Conservation (phyloP, 2,888 invertebrate species). For the Incurvaria masculella region DNA sequence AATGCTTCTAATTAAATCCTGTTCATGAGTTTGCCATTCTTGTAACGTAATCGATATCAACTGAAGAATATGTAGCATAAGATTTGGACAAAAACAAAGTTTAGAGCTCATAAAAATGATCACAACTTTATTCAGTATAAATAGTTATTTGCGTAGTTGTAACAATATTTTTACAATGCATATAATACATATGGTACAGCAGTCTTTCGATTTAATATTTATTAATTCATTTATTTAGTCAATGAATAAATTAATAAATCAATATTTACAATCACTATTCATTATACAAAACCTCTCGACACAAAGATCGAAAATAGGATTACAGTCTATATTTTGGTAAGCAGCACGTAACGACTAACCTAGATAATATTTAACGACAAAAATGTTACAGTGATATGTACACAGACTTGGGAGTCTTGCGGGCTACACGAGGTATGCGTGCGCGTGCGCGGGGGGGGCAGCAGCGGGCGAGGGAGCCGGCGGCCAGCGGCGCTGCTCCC, state of each 20-base stretch:
- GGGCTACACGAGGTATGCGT: constrained; percentile 48
- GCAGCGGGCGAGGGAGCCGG: constrained; percentile 49
- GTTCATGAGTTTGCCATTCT: too few relatives aligned
- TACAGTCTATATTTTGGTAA: neutral
- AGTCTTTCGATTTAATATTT: neutral
- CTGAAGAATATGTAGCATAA: too few relatives aligned
- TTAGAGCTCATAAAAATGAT: neutral
- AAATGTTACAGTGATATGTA: too few relatives aligned
- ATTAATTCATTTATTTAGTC: too few relatives aligned
- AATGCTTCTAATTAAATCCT: too few relatives aligned
- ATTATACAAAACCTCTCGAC: neutral
- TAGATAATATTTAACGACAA: neutral
- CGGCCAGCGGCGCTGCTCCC: constrained; percentile 42
- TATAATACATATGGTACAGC: neutral
- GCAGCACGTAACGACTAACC: neutral
- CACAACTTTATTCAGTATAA: neutral
- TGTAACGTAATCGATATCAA: too few relatives aligned
- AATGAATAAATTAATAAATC: too few relatives aligned
- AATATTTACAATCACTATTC: neutral
- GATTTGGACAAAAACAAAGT: neutral
- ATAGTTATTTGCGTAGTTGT: neutral
- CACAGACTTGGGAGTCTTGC: too few relatives aligned
- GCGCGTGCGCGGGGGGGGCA: constrained; percentile 21
- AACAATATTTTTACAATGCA: too few relatives aligned
- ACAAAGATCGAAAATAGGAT: neutral